phyloP scores from a whole-genome alignment of 2,113 vertebrate genomes.

The Paratilapia polleni region DNA sequence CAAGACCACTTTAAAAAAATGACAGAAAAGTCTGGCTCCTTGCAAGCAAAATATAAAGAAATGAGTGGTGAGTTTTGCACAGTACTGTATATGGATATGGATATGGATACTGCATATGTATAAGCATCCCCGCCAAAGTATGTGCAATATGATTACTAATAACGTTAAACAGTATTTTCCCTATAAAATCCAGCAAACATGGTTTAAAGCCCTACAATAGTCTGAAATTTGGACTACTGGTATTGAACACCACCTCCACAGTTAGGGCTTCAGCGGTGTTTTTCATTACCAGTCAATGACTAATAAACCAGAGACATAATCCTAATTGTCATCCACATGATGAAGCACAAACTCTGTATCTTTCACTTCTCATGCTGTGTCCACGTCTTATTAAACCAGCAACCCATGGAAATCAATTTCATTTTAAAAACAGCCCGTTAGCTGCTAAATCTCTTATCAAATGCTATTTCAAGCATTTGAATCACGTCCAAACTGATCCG shows the following conservation, averaged over 20 bases:
- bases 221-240: accelerated
- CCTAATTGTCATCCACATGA: not conserved
- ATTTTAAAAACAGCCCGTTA: accelerated
- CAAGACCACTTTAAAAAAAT: too few species aligned
- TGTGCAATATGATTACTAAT: not conserved
- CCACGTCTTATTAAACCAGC: not conserved
- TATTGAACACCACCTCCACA: accelerated
- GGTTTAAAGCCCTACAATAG: not conserved
- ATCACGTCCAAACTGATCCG: slow-evolving; percentile 4
- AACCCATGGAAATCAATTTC: not conserved
- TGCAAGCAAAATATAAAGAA: not conserved
- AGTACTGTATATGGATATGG: not conserved
- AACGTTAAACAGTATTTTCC: not conserved
- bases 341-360: not conserved
- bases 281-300: not conserved
- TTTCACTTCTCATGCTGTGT: not conserved
- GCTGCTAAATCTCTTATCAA: not conserved
- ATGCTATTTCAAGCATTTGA: slow-evolving; percentile 2
- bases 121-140: not conserved
- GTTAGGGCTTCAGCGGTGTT: not conserved
- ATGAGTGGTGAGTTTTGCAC: not conserved
- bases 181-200: not conserved
- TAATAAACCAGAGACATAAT: not conserved
- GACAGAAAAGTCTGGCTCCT: not conserved
- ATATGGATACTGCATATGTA: too few species aligned